phyloP scores from a whole-genome alignment of 2,797 vertebrate genomes.

The Sebastes hubbsi region DNA sequence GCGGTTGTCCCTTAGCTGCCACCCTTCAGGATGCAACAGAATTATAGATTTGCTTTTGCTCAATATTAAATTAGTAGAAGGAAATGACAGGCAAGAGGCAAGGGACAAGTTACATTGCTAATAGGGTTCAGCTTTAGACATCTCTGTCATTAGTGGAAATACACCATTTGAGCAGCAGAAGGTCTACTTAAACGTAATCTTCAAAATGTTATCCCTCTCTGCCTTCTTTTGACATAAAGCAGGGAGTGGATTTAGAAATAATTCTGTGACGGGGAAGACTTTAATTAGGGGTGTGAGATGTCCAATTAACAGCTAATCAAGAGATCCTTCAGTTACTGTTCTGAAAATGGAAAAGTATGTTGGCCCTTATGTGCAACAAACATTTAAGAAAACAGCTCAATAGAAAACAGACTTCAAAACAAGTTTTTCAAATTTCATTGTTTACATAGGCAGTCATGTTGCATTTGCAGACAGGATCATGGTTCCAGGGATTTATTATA shows the following conservation, averaged over 20 bases:
- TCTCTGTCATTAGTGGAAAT: slow-evolving; percentile 53
- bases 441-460: neutral
- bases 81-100: slow-evolving; percentile 48
- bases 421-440: neutral
- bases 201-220: slow-evolving; percentile 26
- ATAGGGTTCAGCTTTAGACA: slow-evolving; percentile 44
- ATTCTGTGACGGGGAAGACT: slow-evolving; percentile 6
- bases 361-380: neutral
- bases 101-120: slow-evolving; percentile 27
- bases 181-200: slow-evolving; percentile 4
- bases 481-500: neutral
- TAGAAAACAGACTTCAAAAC: neutral
- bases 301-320: slow-evolving; percentile 19
- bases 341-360: neutral
- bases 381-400: neutral
- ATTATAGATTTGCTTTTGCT: slow-evolving; percentile 52
- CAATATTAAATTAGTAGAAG: slow-evolving; percentile 56
- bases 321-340: neutral
- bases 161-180: slow-evolving; percentile 25
- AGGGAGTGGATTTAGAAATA: slow-evolving; percentile 9
- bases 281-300: slow-evolving; percentile 22
- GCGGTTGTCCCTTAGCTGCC: slow-evolving; percentile 32
- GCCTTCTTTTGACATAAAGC: slow-evolving; percentile 12
- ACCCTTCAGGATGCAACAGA: slow-evolving; percentile 30
- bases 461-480: neutral